Evolutionary conservation across 2,113 vertebrate genomes (phyloP), one percentile per base, ranked within the genome.

Genomic region (Indicator indicator): DNA sequence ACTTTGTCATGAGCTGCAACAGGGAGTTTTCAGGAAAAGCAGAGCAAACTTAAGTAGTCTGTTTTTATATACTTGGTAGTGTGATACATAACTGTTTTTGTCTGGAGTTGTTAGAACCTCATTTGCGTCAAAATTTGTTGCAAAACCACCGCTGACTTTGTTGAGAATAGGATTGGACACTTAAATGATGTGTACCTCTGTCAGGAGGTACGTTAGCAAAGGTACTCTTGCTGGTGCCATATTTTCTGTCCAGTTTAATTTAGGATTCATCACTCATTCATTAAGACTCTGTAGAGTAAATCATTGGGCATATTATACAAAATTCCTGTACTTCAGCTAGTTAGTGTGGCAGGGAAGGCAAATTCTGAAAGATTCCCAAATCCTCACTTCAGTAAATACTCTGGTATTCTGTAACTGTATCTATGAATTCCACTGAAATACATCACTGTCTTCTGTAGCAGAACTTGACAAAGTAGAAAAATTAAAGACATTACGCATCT

Each of bases 221-320:
- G n/a, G 7, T 67, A 9, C 42, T 94, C 11, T 71, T 11, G 18
- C 46, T 67, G 20, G 16, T 82, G 23, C 78, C 24, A 23, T 73
- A n/a, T 56, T 75, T 78, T 92, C 38, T 74, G 54, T 81, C 60
- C 63, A 60, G 54, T 79, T 87, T 46, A 80, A 86, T 95, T 88
- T 82, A 80, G n/a, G 56, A 70, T 95, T 91, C n/a, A 76, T 85
- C 46, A 73, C n/a, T 88, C 36, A 54, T 79, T 93, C 85, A 21
- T 86, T 90, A 75, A 75, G 28, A 20, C 21, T 52, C 6, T 76
- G 33, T 79, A 71, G 71, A 80, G 30, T 86, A 83, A 52, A 32
- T 76, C 2, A 27, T 11, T 73, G 68, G 52, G 69, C 8, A 8
- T 67, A 28, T n/a, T 67, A 58, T 85, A 33, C 27, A 36, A 69